Conservation (phyloP, 1,140 invertebrate genomes). For the Hyles vespertilio region DNA sequence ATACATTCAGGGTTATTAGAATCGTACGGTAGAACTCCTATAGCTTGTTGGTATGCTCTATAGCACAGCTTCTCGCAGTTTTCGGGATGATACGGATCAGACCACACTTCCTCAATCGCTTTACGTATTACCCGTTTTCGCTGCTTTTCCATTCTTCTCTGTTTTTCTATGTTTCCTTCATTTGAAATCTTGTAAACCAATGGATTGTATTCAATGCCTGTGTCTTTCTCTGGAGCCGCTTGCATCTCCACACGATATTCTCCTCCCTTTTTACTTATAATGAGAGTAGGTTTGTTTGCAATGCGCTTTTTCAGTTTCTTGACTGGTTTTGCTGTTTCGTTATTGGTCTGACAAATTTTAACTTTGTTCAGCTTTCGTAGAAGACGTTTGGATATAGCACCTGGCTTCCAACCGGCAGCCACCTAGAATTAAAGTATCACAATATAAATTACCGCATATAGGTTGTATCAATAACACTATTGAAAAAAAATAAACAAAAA, state of each 20-base stretch:
- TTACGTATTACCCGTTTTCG: constrained; percentile 27
- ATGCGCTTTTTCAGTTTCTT: constrained; percentile 39
- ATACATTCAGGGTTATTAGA: constrained; percentile 17
- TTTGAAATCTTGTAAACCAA: constrained; percentile 49
- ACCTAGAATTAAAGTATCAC: constrained; percentile 25
- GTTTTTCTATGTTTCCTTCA: constrained; percentile 36
- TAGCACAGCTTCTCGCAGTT: constrained; percentile 42
- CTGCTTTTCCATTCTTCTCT: constrained; percentile 31
- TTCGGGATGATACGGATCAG: constrained; percentile 38
- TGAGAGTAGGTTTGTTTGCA: constrained; percentile 50
- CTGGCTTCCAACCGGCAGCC: constrained; percentile 49
- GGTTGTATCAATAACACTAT: too few species aligned
- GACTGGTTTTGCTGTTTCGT: constrained; percentile 20
- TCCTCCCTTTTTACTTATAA: constrained; percentile 45
- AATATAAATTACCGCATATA: background rate
- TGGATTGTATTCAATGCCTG: constrained; percentile 29
- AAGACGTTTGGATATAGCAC: constrained; percentile 53
- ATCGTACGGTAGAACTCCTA: constrained; percentile 26
- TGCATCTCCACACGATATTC: constrained; percentile 53
- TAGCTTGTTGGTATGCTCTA: constrained; percentile 36
- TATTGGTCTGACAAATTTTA: constrained; percentile 26
- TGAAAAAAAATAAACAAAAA: background rate
- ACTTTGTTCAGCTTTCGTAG: constrained; percentile 43
- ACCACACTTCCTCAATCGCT: constrained; percentile 32
- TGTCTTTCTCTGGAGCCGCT: constrained; percentile 15